phyloP scores from a whole-genome alignment of 2,797 vertebrate species.

The Neosalanx taihuensis region DNA sequence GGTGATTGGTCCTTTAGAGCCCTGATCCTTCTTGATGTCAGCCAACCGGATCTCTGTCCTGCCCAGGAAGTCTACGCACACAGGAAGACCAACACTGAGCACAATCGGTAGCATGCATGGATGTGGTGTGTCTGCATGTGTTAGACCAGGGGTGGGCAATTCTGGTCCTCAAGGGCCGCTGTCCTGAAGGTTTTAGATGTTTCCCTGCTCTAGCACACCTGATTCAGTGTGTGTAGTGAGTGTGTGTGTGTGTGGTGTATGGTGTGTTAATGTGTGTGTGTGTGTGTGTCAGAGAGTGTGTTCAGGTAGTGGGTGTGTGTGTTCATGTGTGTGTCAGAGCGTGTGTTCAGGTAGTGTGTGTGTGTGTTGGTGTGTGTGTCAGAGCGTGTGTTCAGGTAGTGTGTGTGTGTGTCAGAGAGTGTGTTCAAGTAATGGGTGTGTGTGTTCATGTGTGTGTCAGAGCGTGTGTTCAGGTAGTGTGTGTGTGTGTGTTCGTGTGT shows the following conservation, averaged over 20 bases:
- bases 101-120: no score
- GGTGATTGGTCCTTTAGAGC: slow-evolving; percentile 95
- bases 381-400: neutral
- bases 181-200: no score
- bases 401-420: no score
- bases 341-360: neutral
- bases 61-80: slow-evolving; percentile 87
- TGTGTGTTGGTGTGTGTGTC: no score
- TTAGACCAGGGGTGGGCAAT: no score
- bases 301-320: neutral
- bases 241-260: no score
- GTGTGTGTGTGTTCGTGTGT: neutral
- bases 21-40: slow-evolving; percentile 98
- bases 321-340: neutral
- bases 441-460: neutral
- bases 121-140: no score
- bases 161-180: no score
- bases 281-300: no score
- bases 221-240: no score
- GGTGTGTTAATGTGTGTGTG: no score
- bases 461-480: neutral
- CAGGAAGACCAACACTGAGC: neutral
- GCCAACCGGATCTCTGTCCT: slow-evolving; percentile 97
- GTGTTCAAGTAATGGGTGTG: neutral
- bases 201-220: no score